Evolutionary conservation across 2,797 vertebrate genomes (phyloP), one percentile per base, ranked within the genome.

Genomic region (Pseudocheirus occidentalis): DNA sequence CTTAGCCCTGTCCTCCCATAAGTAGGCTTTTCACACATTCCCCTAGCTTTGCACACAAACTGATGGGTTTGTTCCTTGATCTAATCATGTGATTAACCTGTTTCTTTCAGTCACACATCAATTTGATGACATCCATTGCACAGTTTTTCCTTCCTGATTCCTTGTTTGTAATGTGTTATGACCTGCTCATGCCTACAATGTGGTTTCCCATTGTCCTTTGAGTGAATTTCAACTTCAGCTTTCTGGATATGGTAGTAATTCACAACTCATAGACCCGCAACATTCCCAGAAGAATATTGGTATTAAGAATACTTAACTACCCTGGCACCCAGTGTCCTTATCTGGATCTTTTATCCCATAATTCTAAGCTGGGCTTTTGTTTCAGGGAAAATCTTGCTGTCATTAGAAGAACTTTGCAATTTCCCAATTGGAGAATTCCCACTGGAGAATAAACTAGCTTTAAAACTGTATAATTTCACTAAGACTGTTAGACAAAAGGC

Each of bases 401-500:
- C 21, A 87, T 87, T 87, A 87, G 40, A 40, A 73, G 7, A 87
- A 87, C 40, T 50, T 50, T 50, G 73, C 2, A 87, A 87, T 87
- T 87, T 46, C 73, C 21, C 73, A 87, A 87, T 1, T 50, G 73
- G 31, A 87, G 24, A 87, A 27, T 87, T 87, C 21, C 73, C 73
- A 11, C 73, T 87, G 13, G 34, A 73, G 87, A 96, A 59, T 52
- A 90, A 94, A 73, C 87, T 90, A 27, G 16, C 55, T 95, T 96
- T 96, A 40, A 92, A 59, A 90, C 40, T 62, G 94, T 92, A 59
- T 52, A 96, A 87, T 5, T 93, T 91, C 27, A 62, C 24, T 6
- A n/a, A 59, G 59, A 62, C 66, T 90, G 93, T 94, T 89, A 95
- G 53, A 95, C 28, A 92, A 96, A 95, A 93, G 55, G 91, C 34